These are phyloP conservation scores for Rhinichthys osculus DNA, from an alignment of 2,797 vertebrate species.

Conservation along the genomic window DNA sequence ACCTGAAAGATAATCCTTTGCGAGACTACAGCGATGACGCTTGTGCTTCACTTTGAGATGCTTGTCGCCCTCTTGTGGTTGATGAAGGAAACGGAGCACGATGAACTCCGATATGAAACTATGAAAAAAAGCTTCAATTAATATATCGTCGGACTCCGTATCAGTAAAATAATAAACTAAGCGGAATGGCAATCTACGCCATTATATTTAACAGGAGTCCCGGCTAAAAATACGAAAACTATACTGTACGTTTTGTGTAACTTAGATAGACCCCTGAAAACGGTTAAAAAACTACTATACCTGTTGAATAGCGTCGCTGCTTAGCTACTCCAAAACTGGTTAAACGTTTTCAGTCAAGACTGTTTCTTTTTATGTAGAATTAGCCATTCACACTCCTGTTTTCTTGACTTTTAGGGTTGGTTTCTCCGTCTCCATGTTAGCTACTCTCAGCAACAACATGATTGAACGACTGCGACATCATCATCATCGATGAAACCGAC, in stretches of 20 bases:
- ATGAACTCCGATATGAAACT: background rate
- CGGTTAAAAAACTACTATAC: too few species aligned
- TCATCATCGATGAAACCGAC: background rate
- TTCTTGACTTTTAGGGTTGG: background rate
- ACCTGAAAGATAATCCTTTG: background rate
- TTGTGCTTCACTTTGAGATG: background rate
- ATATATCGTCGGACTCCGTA: background rate
- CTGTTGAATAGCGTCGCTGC: too few species aligned
- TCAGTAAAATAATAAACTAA: too few species aligned
- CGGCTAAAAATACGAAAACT: too few species aligned
- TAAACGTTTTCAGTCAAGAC: background rate
- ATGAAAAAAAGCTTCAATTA: background rate
- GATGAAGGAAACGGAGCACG: background rate
- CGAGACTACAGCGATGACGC: background rate
- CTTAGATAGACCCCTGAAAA: too few species aligned
- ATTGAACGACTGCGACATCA: background rate
- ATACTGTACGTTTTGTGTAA: too few species aligned
- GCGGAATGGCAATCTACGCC: too few species aligned
- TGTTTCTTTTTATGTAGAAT: background rate
- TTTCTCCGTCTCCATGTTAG: background rate
- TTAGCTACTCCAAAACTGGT: background rate
- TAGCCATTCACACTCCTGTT: background rate
- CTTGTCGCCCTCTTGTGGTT: conserved; percentile 3
- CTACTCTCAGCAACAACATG: background rate
- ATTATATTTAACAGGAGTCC: background rate